Evolutionary conservation across 2,888 invertebrate genomes (phyloP).

Genomic region (Hoplodrina blanda): DNA sequence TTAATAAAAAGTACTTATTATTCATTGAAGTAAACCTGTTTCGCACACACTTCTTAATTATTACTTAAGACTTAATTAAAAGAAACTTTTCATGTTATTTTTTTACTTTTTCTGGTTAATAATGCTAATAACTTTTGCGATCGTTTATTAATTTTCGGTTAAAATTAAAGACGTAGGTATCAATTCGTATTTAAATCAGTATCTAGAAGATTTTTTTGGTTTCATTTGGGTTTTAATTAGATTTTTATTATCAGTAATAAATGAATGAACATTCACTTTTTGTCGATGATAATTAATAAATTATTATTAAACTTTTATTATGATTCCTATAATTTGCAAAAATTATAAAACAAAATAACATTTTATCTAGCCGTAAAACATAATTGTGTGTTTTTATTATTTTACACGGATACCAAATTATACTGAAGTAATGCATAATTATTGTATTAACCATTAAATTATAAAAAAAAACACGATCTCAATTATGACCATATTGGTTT

Average conservation of each 20-base stretch:
- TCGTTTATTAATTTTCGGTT: slow-evolving; percentile 9
- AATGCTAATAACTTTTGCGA: background rate
- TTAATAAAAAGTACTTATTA: background rate
- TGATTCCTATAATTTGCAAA: background rate
- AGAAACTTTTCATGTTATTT: background rate
- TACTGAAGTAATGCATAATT: slow-evolving; percentile 6
- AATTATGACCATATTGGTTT: slow-evolving; percentile 10
- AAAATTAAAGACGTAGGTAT: slow-evolving; percentile 12
- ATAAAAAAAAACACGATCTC: background rate
- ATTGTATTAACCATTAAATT: background rate
- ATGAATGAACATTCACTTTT: background rate
- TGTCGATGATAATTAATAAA: background rate
- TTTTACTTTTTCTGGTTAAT: slow-evolving; percentile 15
- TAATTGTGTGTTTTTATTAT: background rate
- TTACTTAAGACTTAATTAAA: slow-evolving; percentile 22
- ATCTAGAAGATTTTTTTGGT: slow-evolving; percentile 28
- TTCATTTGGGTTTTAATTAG: slow-evolving; percentile 16
- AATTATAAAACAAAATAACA: background rate
- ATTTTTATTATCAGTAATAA: background rate
- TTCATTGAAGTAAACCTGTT: slow-evolving; percentile 17
- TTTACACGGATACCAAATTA: background rate
- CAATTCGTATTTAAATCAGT: slow-evolving; percentile 42
- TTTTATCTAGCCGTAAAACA: background rate
- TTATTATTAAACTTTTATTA: background rate
- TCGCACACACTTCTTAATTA: background rate